Conservation (phyloP, 2,113 vertebrate genomes). For the Passer domesticus region DNA sequence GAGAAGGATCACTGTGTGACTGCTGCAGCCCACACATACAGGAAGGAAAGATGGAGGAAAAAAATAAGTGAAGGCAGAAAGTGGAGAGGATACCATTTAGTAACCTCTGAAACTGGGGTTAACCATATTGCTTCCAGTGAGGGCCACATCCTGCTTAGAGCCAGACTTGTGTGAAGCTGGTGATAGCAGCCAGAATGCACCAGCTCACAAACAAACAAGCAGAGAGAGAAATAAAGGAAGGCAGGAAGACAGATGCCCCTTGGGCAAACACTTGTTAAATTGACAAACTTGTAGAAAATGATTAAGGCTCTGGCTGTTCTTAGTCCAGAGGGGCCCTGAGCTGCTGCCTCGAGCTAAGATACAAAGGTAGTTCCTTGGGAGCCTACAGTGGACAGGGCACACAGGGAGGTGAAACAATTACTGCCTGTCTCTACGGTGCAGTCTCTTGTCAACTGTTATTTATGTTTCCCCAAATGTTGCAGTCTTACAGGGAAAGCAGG, state of each 20-base stretch:
- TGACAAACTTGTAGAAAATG: constrained; percentile 71
- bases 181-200: constrained; percentile 26
- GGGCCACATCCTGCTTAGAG: background rate
- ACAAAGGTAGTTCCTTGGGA: constrained; percentile 62
- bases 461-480: constrained; percentile 63
- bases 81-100: background rate
- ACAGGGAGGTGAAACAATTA: constrained; percentile 70
- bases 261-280: constrained; percentile 72
- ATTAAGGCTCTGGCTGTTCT: constrained; percentile 66
- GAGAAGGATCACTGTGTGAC: background rate
- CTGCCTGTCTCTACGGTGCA: constrained; percentile 47
- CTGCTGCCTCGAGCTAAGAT: constrained; percentile 57
- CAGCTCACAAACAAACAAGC: constrained; percentile 53
- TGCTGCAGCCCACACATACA: background rate
- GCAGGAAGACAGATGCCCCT: constrained; percentile 64
- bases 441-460: constrained; percentile 67
- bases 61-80: background rate
- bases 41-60: background rate
- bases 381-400: constrained; percentile 60
- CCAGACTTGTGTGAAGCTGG: background rate
- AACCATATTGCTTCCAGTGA: background rate
- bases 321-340: constrained; percentile 54
- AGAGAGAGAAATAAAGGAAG: constrained; percentile 56
- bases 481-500: constrained; percentile 36
- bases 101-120: constrained; percentile 28